Evolutionary conservation across 2,113 vertebrate species (phyloP).

Genomic region (Orientallactaga bullata): DNA sequence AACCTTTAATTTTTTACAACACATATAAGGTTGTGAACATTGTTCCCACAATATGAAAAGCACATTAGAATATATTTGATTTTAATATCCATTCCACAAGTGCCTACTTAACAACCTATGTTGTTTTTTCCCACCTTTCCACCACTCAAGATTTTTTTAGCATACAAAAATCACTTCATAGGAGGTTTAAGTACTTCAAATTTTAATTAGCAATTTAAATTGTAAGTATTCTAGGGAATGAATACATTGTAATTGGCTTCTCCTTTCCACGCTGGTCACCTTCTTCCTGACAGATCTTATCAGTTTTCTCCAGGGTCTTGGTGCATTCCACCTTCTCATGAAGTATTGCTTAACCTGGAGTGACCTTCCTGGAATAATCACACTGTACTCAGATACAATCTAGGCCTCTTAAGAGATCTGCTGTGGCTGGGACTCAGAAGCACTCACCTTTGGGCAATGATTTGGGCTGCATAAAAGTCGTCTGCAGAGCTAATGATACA

Average conservation of each 20-base stretch:
- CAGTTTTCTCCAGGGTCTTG: neutral
- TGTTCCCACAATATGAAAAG: neutral
- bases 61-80: neutral
- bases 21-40: neutral
- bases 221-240: neutral
- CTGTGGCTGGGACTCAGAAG: neutral
- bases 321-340: neutral
- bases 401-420: neutral
- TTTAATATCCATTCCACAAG: neutral
- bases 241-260: neutral
- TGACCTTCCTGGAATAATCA: neutral
- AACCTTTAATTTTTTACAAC: slow-evolving; percentile 5
- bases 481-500: neutral
- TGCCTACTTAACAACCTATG: neutral
- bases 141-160: neutral
- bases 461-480: neutral
- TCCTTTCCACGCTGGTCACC: neutral
- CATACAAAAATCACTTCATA: neutral
- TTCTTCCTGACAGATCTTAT: neutral
- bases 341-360: neutral
- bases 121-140: neutral
- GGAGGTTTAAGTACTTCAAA: neutral
- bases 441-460: neutral
- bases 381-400: neutral
- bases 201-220: neutral